Percentiles rank a stretch among this genome's conserved stretches.
These are phyloP conservation scores for Notodonta ziczac DNA, from an alignment of 2,888 invertebrate genomes.

Conservation along the genomic window DNA sequence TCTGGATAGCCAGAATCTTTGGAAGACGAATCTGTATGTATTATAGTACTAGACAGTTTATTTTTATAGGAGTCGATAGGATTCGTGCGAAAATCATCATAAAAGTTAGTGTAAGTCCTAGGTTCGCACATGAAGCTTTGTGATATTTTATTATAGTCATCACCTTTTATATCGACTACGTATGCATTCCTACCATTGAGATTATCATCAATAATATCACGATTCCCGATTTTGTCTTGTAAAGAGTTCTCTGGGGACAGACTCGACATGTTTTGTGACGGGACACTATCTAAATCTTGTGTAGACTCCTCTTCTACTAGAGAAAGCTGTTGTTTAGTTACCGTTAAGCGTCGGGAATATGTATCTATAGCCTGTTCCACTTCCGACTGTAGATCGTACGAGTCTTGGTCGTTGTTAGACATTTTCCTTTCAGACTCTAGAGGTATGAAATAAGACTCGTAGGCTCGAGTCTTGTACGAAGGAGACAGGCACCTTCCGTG, in stretches of 20 bases:
- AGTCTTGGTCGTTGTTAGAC: slow-evolving; percentile 44
- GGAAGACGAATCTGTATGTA: slow-evolving; percentile 71
- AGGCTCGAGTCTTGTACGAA: slow-evolving; percentile 56
- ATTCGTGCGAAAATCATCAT: slow-evolving; percentile 65
- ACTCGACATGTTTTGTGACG: slow-evolving; percentile 66
- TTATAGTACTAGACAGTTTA: slow-evolving; percentile 63
- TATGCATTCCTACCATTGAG: slow-evolving; percentile 40
- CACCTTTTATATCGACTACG: slow-evolving; percentile 41
- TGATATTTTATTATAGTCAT: slow-evolving; percentile 43
- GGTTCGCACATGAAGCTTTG: slow-evolving; percentile 54
- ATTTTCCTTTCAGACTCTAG: slow-evolving; percentile 52
- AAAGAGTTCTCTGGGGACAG: slow-evolving; percentile 64
- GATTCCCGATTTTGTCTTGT: slow-evolving; percentile 45
- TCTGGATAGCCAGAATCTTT: slow-evolving; percentile 79
- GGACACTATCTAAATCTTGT: slow-evolving; percentile 75
- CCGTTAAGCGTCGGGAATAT: slow-evolving; percentile 58
- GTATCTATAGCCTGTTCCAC: slow-evolving; percentile 65
- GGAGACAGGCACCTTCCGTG: slow-evolving; percentile 56
- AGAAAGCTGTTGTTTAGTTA: slow-evolving; percentile 75
- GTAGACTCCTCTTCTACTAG: slow-evolving; percentile 81
- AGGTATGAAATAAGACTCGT: slow-evolving; percentile 71
- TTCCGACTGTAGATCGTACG: slow-evolving; percentile 58
- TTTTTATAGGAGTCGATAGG: slow-evolving; percentile 50
- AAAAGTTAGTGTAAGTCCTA: slow-evolving; percentile 69
- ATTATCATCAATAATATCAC: slow-evolving; percentile 34